Base-by-base conservation (phyloP, 2,888 invertebrate genomes). In the Barypeithes pellucidus region DNA sequence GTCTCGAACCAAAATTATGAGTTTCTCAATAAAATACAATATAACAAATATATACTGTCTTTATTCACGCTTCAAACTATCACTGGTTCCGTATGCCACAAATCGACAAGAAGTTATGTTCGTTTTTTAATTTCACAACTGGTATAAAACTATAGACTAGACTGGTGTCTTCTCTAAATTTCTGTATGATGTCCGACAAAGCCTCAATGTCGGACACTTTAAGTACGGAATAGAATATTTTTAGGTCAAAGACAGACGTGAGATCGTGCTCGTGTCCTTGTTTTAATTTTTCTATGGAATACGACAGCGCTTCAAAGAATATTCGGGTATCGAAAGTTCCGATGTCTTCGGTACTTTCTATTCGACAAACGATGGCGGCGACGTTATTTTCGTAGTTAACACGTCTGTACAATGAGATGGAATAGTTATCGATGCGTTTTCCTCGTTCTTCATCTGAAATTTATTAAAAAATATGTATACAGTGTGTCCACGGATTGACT, bases 321-420 rank as follows among this genome's bases (percentile, higher is more conserved):
- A 90, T 87, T 72, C 85, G 85, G 63, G 84, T 84, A 75, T 87
- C 87, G 14, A 79, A 76, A 3, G 45, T 47, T 22, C 78, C 77
- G 36, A 86, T 84, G 63, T 87, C 82, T 77, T 87, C 87, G 1
- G 59, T 36, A 39, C 50, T 61, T 9, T 73, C 72, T 39, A 95
- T 91, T 82, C 94, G 93, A 84, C 95, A 95, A 14, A 95, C 94
- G 80, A 95, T 92, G 1, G 95, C 94, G 1, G 95, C 93, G 72
- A 95, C 93, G 75, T 94, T 94, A 84, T 94, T 95, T 83, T 95
- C 95, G 82, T 95, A 95, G 86, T 95, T 95, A 94, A 95, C 95
- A 73, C 95, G 90, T 78, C 95, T 89, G 62, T 94, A 92, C 79
- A 95, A 93, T 11, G 94, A 94, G 72, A 95, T 93, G 80, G 94